Conservation (phyloP, 2,888 invertebrate species). For the Phragmatobia fuliginosa region DNA sequence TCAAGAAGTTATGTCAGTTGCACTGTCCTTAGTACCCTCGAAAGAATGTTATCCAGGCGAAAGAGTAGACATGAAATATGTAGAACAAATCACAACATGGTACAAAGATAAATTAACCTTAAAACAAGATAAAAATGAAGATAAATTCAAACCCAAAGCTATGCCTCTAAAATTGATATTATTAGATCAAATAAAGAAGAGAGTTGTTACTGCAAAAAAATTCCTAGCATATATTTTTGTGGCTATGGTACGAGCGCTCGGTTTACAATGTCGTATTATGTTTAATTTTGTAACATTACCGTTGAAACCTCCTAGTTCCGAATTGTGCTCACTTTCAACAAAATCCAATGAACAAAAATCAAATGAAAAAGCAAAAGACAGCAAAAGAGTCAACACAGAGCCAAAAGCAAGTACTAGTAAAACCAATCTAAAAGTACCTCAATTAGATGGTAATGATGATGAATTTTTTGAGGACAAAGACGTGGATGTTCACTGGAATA, state of each 20-base stretch:
- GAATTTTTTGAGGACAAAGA: constrained; percentile 58
- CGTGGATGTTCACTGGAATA: constrained; percentile 73
- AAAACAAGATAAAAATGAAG: constrained; percentile 85
- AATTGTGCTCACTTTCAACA: constrained; percentile 88
- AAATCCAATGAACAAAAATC: constrained; percentile 65
- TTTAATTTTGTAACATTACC: constrained; percentile 93
- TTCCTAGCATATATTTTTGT: constrained; percentile 92
- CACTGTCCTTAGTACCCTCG: constrained; percentile 91
- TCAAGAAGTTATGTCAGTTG: constrained; percentile 88
- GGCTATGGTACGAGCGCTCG: constrained; percentile 91
- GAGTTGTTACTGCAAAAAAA: constrained; percentile 88
- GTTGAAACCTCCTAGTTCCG: constrained; percentile 88
- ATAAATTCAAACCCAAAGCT: constrained; percentile 79
- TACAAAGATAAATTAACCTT: constrained; percentile 88
- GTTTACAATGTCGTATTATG: constrained; percentile 93
- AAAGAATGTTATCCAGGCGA: constrained; percentile 92
- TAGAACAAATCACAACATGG: constrained; percentile 93
- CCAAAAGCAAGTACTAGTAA: constrained; percentile 41
- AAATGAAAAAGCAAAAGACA: background rate
- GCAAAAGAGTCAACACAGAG: constrained; percentile 40
- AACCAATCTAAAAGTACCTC: constrained; percentile 72
- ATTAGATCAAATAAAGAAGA: constrained; percentile 86
- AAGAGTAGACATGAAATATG: constrained; percentile 90
- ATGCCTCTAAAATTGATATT: constrained; percentile 81
- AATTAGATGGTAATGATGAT: constrained; percentile 87